A percentile compares a stretch with the other conserved stretches of the same genome.
phyloP scores from a whole-genome alignment of 2,113 vertebrate genomes.

The Microcebus murinus region DNA sequence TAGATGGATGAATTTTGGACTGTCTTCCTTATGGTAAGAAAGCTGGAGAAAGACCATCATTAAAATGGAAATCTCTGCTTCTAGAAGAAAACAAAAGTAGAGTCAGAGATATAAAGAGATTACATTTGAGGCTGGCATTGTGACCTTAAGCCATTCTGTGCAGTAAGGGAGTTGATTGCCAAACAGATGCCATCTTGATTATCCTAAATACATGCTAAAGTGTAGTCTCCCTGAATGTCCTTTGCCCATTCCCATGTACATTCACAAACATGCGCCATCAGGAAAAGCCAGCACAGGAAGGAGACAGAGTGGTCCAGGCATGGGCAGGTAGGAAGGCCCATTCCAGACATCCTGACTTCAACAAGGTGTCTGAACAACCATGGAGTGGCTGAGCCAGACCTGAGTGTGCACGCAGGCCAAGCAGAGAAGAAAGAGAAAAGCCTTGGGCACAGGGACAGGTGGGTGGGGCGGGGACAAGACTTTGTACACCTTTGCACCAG shows the following conservation, averaged over 20 bases:
- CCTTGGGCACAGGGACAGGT: fast-evolving
- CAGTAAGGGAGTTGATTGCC: not conserved
- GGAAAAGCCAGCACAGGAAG: not conserved
- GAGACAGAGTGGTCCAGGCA: not conserved
- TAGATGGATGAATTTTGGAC: not conserved
- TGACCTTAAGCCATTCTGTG: not conserved
- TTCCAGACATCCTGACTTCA: not conserved
- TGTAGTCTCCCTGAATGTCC: not conserved
- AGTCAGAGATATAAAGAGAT: not conserved
- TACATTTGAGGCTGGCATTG: not conserved
- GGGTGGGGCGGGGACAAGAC: no score
- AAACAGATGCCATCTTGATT: not conserved
- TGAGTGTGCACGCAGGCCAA: not conserved
- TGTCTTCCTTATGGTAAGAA: not conserved
- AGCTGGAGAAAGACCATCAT: not conserved
- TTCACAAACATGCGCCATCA: not conserved
- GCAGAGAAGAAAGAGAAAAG: not conserved
- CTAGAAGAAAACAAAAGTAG: not conserved
- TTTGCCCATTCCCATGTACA: not conserved
- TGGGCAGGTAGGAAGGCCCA: no score
- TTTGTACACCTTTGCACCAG: fast-evolving
- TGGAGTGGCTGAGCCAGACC: not conserved
- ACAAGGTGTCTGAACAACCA: not conserved
- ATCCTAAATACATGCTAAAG: not conserved
- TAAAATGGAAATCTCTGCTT: not conserved